Evolutionary conservation across 2,888 invertebrate genomes (phyloP), one percentile per base, ranked within the genome.

Genomic region (Orthosia incerta): DNA sequence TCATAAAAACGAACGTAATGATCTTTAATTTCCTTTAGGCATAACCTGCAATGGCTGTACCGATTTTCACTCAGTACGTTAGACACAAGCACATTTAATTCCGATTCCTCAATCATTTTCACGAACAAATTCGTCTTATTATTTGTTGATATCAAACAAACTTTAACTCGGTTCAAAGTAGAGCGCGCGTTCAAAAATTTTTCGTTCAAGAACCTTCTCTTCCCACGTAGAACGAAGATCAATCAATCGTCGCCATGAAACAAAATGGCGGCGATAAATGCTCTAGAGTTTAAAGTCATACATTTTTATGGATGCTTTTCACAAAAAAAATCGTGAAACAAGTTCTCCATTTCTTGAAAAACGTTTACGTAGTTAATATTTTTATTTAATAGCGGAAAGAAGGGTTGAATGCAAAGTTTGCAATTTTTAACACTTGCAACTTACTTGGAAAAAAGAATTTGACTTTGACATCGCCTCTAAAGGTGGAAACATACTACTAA

Each of bases 11-110:
- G 89, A n/a, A 94, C 92, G 60, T 92, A 95, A 23, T 91, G 79
- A 23, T 87, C 89, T 63, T 89, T 80, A 55, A 95, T 91, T 69
- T 77, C 80, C 70, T 90, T 90, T 61, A 95, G 83, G 84, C 96
- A 96, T 94, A 96, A 94, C 93, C 95, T 95, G 84, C 96, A 96
- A 90, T 95, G 91, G 68, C 92, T 94, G 74, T 89, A 93, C 48
- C 86, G 89, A 61, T 94, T 93, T 80, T 92, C 91, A 60, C 88
- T 92, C 11, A 95, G 76, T 53, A 96, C 88, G 84, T 94, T 93
- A 1, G 91, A 91, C n/a, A 96, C 86, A 16, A 96, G 85, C 48
- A 85, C 78, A 83, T 87, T 92, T 39, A 94, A 79, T 82, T 94
- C 90, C 0, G 85, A 76, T 67, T 89, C 88, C 69, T 89, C 89